A percentile compares a stretch with the other conserved stretches of the same genome.
phyloP scores from a whole-genome alignment of 2,888 invertebrate species.

The Nebria brevicollis region DNA sequence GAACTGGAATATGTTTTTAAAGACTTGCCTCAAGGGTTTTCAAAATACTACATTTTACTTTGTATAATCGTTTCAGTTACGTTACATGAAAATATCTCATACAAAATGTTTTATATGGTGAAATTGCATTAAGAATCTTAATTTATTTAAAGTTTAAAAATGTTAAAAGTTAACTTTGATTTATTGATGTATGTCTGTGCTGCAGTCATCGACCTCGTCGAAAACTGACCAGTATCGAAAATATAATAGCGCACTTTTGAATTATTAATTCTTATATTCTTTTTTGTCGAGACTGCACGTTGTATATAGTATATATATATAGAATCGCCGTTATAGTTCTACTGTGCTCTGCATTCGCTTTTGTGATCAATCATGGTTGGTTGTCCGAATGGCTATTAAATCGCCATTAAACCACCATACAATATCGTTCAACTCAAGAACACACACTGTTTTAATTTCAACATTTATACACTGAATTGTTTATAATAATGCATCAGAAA shows the following conservation, averaged over 20 bases:
- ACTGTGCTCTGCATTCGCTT: not conserved
- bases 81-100: not conserved
- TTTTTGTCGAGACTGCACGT: not conserved
- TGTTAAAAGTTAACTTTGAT: not conserved
- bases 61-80: not conserved
- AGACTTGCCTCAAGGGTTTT: not conserved
- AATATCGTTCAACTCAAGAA: not conserved
- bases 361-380: slow-evolving; percentile 35
- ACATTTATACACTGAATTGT: too few relatives aligned
- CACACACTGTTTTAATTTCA: too few relatives aligned
- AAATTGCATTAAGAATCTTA: not conserved
- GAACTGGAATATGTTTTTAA: not conserved
- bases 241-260: not conserved
- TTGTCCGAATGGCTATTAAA: slow-evolving; percentile 38
- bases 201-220: not conserved
- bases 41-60: not conserved
- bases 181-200: not conserved
- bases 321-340: not conserved
- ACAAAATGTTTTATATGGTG: too few relatives aligned
- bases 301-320: not conserved
- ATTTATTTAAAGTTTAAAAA: not conserved
- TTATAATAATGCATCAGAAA: not conserved
- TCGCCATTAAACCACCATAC: slow-evolving; percentile 35
- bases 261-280: not conserved
- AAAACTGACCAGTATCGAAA: not conserved